phyloP scores from a whole-genome alignment of 2,797 vertebrate species.

The Pantherophis vulpinus region DNA sequence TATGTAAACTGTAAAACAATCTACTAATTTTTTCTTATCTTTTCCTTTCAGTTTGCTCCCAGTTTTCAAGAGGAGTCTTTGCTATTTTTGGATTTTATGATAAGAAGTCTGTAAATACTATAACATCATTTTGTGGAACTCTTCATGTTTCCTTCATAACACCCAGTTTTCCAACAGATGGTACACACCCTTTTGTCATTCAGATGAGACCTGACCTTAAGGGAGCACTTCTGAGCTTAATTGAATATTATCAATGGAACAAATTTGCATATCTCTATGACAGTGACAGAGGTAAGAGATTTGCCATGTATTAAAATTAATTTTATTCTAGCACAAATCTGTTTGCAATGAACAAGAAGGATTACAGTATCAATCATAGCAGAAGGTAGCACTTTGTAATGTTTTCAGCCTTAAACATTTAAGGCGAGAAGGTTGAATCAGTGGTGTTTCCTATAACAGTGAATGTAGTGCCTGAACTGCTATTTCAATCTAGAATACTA shows the following conservation, averaged over 20 bases:
- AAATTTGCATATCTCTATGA: constrained; percentile 98
- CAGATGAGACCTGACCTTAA: constrained; percentile 99
- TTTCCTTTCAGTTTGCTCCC: constrained; percentile 88
- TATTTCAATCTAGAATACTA: background rate
- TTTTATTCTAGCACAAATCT: background rate
- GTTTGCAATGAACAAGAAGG: background rate
- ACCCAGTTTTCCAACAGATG: constrained; percentile 96
- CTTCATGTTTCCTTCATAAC: constrained; percentile 99
- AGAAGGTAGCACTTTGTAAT: background rate
- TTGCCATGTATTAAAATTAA: background rate
- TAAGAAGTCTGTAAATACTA: constrained; percentile 99
- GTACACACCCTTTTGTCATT: constrained; percentile 95
- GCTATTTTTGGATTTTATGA: constrained; percentile 99
- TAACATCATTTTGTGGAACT: constrained; percentile 96
- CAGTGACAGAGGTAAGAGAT: constrained; percentile 90
- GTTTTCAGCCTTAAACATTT: background rate
- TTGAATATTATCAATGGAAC: constrained; percentile 99
- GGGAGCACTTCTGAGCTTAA: constrained; percentile 95
- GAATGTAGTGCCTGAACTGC: background rate
- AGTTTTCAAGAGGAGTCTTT: constrained; percentile 98
- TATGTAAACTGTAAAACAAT: background rate
- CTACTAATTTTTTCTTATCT: constrained; percentile 22
- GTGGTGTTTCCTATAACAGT: background rate
- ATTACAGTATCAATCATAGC: background rate
- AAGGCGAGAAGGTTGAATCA: background rate